These are phyloP conservation scores for Sycophaga agraensis DNA, from an alignment of 1,140 invertebrate species.

Conservation along the genomic window DNA sequence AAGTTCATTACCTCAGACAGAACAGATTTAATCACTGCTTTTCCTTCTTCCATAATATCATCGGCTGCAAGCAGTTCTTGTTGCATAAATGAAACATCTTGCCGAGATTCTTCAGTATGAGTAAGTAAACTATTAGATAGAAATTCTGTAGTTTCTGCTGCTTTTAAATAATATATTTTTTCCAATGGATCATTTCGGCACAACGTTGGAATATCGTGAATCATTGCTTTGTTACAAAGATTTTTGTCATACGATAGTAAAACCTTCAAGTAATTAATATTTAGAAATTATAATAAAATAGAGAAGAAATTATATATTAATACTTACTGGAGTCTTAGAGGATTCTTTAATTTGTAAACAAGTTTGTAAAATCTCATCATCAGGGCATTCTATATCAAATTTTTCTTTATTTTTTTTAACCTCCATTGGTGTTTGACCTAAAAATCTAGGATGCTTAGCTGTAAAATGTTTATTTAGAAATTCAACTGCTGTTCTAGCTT, in stretches of 20 bases:
- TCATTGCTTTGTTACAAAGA: conserved; percentile 52
- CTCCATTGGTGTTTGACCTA: conserved; percentile 49
- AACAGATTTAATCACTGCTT: conserved; percentile 38
- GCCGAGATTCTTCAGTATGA: neutral
- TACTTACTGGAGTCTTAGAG: conserved; percentile 39
- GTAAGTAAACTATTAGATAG: conserved; percentile 15
- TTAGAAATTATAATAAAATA: neutral
- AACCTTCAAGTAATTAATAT: conserved; percentile 35
- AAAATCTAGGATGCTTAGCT: conserved; percentile 45
- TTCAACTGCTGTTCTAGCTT: conserved; percentile 44
- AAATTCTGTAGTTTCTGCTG: conserved; percentile 20
- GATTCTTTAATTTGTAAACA: conserved; percentile 47
- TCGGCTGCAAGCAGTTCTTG: conserved; percentile 39
- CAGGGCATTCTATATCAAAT: conserved; percentile 44
- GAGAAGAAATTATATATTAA: neutral
- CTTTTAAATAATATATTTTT: conserved; percentile 41
- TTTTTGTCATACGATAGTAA: conserved; percentile 53
- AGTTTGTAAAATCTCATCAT: conserved; percentile 54
- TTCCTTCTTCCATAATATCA: conserved; percentile 41
- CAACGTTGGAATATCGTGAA: conserved; percentile 44
- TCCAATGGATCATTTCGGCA: conserved; percentile 43
- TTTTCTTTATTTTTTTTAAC: conserved; percentile 43
- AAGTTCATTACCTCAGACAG: conserved; percentile 37
- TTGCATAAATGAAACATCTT: neutral
- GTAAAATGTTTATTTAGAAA: conserved; percentile 50